Evolutionary conservation across 2,113 vertebrate species (phyloP).

Genomic region (Natator depressus): DNA sequence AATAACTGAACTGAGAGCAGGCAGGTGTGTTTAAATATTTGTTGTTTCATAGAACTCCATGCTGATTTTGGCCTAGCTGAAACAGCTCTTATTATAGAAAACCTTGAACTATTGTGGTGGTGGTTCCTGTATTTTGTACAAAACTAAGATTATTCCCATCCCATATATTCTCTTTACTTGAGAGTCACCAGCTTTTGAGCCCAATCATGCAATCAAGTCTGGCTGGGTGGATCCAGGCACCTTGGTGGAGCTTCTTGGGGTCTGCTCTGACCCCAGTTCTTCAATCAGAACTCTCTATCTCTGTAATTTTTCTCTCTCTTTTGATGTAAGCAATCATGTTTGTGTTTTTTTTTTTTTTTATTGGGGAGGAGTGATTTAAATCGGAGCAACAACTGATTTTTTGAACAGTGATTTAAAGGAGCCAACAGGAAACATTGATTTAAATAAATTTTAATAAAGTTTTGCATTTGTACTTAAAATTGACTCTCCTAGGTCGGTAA

Average conservation of each 20-base stretch:
- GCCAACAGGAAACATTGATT: neutral
- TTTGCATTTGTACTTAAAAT: neutral
- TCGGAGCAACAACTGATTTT: neutral
- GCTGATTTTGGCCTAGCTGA: neutral
- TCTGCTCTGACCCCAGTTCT: neutral
- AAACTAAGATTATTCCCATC: neutral
- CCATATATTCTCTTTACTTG: neutral
- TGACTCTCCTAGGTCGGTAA: neutral
- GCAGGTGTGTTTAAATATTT: neutral
- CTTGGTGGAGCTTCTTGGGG: fast-evolving
- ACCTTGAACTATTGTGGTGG: neutral
- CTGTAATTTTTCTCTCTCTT: neutral
- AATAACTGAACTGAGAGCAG: neutral
- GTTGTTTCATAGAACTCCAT: neutral
- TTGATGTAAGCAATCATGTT: neutral
- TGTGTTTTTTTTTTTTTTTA: neutral
- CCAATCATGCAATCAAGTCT: neutral
- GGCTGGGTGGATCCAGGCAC: neutral
- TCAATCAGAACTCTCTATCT: neutral
- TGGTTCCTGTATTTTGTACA: neutral
- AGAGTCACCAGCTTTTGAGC: neutral
- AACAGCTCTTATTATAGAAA: neutral
- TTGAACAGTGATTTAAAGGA: neutral
- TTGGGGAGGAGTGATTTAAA: neutral
- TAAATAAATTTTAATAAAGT: neutral